These are phyloP conservation scores for Listrodromus nycthemerus DNA, from an alignment of 2,888 invertebrate species.

Conservation along the genomic window DNA sequence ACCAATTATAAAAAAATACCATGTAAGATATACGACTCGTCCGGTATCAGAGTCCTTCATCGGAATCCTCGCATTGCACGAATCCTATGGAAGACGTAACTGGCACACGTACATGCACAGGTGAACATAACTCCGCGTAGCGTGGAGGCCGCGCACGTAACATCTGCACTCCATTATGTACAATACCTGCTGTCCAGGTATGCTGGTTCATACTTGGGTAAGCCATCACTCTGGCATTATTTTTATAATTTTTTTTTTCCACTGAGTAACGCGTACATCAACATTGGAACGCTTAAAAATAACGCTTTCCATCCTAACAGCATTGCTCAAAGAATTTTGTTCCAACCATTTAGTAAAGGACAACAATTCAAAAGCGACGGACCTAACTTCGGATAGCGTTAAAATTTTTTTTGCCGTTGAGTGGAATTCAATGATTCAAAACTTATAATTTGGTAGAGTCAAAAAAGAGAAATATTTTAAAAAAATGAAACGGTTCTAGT, in stretches of 20 bases:
- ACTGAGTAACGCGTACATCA: conserved; percentile 1
- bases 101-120: conserved; percentile 45
- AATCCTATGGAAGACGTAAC: conserved; percentile 41
- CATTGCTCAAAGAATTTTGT: too few species aligned
- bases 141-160: conserved; percentile 47
- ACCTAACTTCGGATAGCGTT: too few species aligned
- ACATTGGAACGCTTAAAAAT: too few species aligned
- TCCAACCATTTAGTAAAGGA: too few species aligned
- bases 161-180: conserved; percentile 9
- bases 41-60: conserved; percentile 33
- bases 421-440: too few species aligned
- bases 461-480: too few species aligned
- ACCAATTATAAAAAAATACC: background rate
- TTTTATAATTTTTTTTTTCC: background rate
- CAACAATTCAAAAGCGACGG: too few species aligned
- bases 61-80: conserved; percentile 22
- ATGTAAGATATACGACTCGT: conserved; percentile 1
- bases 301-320: too few species aligned
- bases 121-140: conserved; percentile 44
- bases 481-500: too few species aligned
- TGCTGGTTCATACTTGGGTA: conserved; percentile 10
- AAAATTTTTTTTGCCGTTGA: too few species aligned
- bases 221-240: conserved; percentile 1
- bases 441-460: too few species aligned
- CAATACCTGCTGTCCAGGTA: background rate